Base-by-base conservation (phyloP, 2,888 invertebrate species). In the Urechis unicinctus region DNA sequence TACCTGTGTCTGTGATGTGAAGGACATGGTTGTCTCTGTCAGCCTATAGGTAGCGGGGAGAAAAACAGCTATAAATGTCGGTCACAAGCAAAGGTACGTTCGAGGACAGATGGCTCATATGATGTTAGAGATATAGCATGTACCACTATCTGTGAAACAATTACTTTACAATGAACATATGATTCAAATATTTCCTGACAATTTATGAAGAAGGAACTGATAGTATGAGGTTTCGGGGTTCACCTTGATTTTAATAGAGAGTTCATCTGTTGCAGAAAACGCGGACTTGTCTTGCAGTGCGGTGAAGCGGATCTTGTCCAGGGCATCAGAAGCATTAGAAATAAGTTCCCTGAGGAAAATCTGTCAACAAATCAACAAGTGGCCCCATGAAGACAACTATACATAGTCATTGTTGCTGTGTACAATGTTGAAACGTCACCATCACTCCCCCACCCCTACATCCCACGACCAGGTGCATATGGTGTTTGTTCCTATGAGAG, bases 291-390 rank as follows among this genome's bases (percentile, higher is more conserved):
- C 87, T 0, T 97, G 97, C 53, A 98, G 82, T 1, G 96, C 89
- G 58, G 97, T 78, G 66, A 97, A 83, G 26, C 98, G 86, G 70
- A 99, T 95, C 80, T 99, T 98, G 81, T 98, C 98, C 63, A 98
- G 82, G 44, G 98, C 98, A 83, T 98, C 98, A 0, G 97, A 97
- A 0, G 94, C 97, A 81, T 98, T 99, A 0, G 97, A 98, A 73
- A 98, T 98, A 77, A 98, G 82, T 81, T 98, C 98, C 72, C 98
- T 85, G 59, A 97, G 82, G 85, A 94, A 97, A 68, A 97, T 96
- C 86, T 88, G 80, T 2, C 79, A 79, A 51, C 61, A 68, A 64
- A 55, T 30, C 25, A 51, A 25, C 9, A n/a, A n/a, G n/a, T n/a
- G n/a, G n/a, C n/a, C n/a, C n/a, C n/a, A n/a, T n/a, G n/a, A n/a